These are phyloP conservation scores for Blastobasis adustella DNA, from an alignment of 2,888 invertebrate genomes.

Conservation along the genomic window DNA sequence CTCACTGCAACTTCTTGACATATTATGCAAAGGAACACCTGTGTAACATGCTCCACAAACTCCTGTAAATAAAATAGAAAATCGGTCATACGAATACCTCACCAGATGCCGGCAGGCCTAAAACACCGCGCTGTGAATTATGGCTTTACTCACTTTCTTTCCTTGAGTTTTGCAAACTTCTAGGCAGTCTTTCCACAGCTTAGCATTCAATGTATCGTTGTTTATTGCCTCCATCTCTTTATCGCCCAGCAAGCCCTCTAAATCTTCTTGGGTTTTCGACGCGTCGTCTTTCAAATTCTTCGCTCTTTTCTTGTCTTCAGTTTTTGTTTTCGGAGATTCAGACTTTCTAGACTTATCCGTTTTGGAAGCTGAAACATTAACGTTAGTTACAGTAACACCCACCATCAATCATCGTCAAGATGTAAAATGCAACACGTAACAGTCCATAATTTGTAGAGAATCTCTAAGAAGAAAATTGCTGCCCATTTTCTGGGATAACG, in stretches of 20 bases:
- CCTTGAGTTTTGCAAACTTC: slow-evolving; percentile 54
- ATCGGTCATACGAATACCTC: not conserved
- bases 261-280: slow-evolving; percentile 14
- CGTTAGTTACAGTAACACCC: no score
- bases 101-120: no score
- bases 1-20: slow-evolving; percentile 82
- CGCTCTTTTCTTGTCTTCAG: no score
- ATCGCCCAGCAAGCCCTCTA: slow-evolving; percentile 26
- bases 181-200: slow-evolving; percentile 81
- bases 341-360: slow-evolving; percentile 11
- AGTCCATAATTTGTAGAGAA: no score
- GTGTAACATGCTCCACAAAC: slow-evolving; percentile 78
- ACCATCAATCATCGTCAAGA: no score
- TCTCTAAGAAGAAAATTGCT: no score
- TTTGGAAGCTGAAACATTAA: slow-evolving; percentile 15
- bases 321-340: slow-evolving; percentile 16
- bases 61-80: slow-evolving; percentile 34
- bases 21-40: slow-evolving; percentile 84
- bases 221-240: slow-evolving; percentile 53
- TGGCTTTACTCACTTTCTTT: slow-evolving; percentile 46
- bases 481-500: no score
- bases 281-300: not conserved
- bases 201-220: slow-evolving; percentile 76
- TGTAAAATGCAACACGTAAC: no score
- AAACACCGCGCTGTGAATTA: no score